Evolutionary conservation across 2,888 invertebrate genomes (phyloP), one percentile per base, ranked within the genome.

Genomic region (Arge pagana): DNA sequence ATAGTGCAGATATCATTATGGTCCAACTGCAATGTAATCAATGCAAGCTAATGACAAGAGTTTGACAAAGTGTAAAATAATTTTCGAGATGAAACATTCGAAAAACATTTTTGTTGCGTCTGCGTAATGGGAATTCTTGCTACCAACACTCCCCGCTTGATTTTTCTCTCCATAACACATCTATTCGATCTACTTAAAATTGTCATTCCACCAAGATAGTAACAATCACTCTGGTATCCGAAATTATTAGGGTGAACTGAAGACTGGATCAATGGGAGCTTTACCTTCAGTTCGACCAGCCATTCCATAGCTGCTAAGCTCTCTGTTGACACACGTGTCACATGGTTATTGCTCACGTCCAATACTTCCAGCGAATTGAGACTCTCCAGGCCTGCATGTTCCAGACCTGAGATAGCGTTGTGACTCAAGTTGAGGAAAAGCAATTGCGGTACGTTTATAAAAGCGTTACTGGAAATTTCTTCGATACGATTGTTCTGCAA

Each of bases 391-490:
- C 92, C 92, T 26, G 88, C 85, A 62, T 87, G 85, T 55, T 91
- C 89, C 65, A 94, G 78, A 48, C 82, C 85, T 4, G 82, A 82
- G 52, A 95, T 79, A 61, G 89, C 85, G 77, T 94, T 94, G 66
- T 87, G 83, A 61, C 93, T 93, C 56, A 94, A 77, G 78, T 94
- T 93, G 42, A 94, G 79, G 72, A 90, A 87, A 51, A 92, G 83
- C 49, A 94, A 79, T 41, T 89, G 85, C 0, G 90, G 89, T 16
- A 90, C 84, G 63, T 87, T 85, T 58, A 87, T 84, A 70, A 94
- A 93, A 3, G 90, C 89, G 60, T 85, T 83, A 21, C 82, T 80
- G 0, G 89, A 86, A 57, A 91, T 86, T 63, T 83, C 86, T 62
- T 85, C 83, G 45, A 92, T 76, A 45, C 85, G 82, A 70, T 93